Conservation (phyloP, 2,113 vertebrate species). For the Oreochromis niloticus region DNA sequence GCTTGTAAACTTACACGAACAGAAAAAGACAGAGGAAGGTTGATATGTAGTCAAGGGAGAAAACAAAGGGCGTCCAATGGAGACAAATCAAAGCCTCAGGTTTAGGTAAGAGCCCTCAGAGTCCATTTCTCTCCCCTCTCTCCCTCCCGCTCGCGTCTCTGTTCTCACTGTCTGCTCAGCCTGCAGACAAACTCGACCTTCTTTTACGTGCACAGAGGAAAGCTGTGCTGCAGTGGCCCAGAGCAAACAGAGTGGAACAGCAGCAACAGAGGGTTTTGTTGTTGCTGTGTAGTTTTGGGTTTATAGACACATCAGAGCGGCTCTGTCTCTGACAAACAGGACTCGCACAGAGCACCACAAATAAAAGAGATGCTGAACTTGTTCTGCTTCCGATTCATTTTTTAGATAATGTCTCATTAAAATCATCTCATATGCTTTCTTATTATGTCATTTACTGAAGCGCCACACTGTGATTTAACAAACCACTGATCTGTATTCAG, state of each 20-base stretch:
- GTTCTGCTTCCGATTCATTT: background rate
- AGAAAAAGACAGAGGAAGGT: background rate
- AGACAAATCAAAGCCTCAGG: conserved; percentile 20
- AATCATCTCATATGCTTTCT: background rate
- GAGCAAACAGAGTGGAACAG: conserved; percentile 9
- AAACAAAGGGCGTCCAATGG: background rate
- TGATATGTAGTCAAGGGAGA: background rate
- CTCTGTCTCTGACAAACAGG: background rate
- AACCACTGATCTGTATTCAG: background rate
- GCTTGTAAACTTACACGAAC: background rate
- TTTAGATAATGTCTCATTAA: background rate
- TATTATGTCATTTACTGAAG: background rate
- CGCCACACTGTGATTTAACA: background rate
- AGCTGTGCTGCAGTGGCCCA: conserved; percentile 7
- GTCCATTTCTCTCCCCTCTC: background rate
- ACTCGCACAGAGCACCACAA: background rate
- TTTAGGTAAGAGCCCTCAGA: background rate
- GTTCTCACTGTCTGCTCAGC: background rate
- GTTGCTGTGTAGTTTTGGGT: conserved; percentile 8
- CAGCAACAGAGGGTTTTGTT: conserved; percentile 44
- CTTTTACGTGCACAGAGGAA: background rate
- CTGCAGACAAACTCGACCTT: conserved; percentile 19
- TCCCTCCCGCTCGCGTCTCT: background rate
- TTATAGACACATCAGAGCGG: background rate
- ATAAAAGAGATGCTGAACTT: background rate